phyloP scores from a whole-genome alignment of 2,797 vertebrate species.

The Hafferia zeledoni region DNA sequence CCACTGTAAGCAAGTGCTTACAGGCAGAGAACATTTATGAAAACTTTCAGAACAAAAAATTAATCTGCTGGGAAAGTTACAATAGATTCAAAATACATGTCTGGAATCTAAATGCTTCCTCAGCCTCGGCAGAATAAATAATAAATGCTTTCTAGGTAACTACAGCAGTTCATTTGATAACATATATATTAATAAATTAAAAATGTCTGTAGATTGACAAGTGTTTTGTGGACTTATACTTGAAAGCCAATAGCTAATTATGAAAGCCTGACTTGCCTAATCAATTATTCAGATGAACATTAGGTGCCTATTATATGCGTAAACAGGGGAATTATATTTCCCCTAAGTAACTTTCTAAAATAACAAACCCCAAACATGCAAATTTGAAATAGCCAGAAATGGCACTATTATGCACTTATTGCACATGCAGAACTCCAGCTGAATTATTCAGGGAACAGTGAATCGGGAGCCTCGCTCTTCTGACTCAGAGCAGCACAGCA shows the following conservation, averaged over 20 bases:
- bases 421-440: slow-evolving; percentile 41
- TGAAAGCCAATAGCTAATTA: slow-evolving; percentile 93
- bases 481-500: background rate
- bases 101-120: slow-evolving; percentile 8
- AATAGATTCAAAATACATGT: slow-evolving; percentile 4
- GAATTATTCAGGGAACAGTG: slow-evolving; percentile 53
- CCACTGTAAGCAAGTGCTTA: background rate
- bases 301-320: slow-evolving; percentile 86
- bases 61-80: slow-evolving; percentile 43
- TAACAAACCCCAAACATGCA: slow-evolving; percentile 54
- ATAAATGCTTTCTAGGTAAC: slow-evolving; percentile 53
- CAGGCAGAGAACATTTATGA: background rate
- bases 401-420: background rate
- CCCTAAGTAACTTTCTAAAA: slow-evolving; percentile 80
- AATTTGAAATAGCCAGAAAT: slow-evolving; percentile 4
- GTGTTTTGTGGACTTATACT: slow-evolving; percentile 83
- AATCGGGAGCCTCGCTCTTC: background rate
- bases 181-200: slow-evolving; percentile 74
- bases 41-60: slow-evolving; percentile 34
- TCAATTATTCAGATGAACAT: slow-evolving; percentile 97
- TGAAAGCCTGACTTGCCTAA: slow-evolving; percentile 87
- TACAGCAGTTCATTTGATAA: slow-evolving; percentile 48
- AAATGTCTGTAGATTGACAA: slow-evolving; percentile 65
- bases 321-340: slow-evolving; percentile 84
- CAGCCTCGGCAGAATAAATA: slow-evolving; percentile 14